These are phyloP conservation scores for Hylomyscus alleni DNA, from an alignment of 2,797 vertebrate species.

Conservation along the genomic window DNA sequence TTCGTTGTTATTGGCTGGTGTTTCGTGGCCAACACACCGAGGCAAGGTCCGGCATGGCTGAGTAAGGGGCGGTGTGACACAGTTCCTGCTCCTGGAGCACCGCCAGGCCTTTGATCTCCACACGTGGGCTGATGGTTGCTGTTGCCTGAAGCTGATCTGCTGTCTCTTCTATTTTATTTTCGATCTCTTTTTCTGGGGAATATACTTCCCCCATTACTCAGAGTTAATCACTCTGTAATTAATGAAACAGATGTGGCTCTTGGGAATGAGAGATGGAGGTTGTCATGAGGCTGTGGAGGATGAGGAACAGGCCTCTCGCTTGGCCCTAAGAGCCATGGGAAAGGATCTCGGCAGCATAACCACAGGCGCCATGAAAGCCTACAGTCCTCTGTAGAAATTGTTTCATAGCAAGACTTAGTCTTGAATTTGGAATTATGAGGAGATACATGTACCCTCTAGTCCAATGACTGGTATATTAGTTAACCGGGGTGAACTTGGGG, in stretches of 20 bases:
- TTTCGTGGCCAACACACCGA: constrained; percentile 67
- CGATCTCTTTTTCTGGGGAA: not conserved
- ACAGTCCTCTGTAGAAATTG: not conserved
- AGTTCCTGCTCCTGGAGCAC: not conserved
- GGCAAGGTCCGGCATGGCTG: not conserved
- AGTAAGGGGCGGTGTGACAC: not conserved
- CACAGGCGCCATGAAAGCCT: not conserved
- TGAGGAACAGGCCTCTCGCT: not conserved
- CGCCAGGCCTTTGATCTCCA: not conserved
- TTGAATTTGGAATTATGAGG: not conserved
- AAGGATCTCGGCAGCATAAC: not conserved
- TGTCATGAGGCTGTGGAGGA: not conserved
- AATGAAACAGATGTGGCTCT: not conserved
- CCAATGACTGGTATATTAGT: not conserved
- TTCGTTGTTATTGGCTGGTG: not conserved
- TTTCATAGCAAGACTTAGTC: not conserved
- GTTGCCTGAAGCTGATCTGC: not conserved
- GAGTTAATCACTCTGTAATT: not conserved
- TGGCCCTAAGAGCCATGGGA: not conserved
- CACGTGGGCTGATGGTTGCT: not conserved
- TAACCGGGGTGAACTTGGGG: not conserved
- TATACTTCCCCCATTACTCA: not conserved
- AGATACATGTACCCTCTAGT: not conserved
- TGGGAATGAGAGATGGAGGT: not conserved
- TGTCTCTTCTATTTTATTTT: not conserved